Evolutionary conservation across 2,113 vertebrate genomes (phyloP), one percentile per base, ranked within the genome.

Genomic region (Candoia aspera): DNA sequence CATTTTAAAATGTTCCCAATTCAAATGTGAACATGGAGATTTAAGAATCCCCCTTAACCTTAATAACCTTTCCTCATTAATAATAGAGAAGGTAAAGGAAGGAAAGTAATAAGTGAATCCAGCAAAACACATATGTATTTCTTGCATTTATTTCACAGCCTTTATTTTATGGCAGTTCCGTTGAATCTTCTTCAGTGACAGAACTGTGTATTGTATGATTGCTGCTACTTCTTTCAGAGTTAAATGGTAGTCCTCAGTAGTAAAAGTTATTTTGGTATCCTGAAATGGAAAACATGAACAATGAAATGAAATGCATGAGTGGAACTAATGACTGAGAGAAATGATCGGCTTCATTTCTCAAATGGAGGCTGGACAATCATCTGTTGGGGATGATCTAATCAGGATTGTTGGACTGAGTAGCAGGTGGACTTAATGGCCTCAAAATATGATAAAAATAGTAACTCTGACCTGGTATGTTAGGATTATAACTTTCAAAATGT

Each of bases 221-320:
- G 59, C 23, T 62, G 59, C 21, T 62, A 3, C 17, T 60, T 17
- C 59, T 19, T 68, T 68, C 62, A n/a, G 8, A 62, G 59, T 8
- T 1, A 24, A 24, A 29, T 29, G 26, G 10, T 29, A 68, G 62
- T 15, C 21, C 5, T 23, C 1, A 62, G 59, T 62, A 21, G 21
- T 6, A 8, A 62, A 62, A 2, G 0, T 24, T 19, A 2, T 24
- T 6, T 1, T 0, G 6, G 5, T 24, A 3, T 11, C 21, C 62
- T 68, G 29, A 68, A 68, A 68, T 68, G 62, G 62, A n/a, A n/a
- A 62, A 62, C 59, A 62, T 62, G 59, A 8, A 49, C 49, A 49
- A 49, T 49, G 23, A 62, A 68, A 3, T 4, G 62, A 68, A 68
- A 68, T 68, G 62, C 29, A 29, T 68, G 62, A n/a, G 26, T 10